These are phyloP conservation scores for Meles meles DNA, from an alignment of 2,113 vertebrate genomes.

Conservation along the genomic window DNA sequence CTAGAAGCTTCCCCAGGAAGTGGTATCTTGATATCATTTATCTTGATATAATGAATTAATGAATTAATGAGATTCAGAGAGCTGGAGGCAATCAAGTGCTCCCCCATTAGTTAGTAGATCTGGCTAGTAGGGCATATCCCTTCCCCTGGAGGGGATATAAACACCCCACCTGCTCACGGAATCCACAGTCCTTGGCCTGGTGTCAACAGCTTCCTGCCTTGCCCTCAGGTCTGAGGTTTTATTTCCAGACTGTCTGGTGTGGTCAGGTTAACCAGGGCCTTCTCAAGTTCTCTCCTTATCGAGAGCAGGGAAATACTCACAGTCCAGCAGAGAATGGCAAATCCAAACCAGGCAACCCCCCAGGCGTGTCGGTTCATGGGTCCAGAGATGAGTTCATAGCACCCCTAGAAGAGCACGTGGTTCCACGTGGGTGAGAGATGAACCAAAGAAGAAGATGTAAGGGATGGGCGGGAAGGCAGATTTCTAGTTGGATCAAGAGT, in stretches of 20 bases:
- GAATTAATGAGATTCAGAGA: not conserved
- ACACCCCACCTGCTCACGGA: not conserved
- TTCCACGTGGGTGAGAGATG: not conserved
- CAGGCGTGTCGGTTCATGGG: constrained; percentile 82
- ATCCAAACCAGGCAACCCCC: constrained; percentile 90
- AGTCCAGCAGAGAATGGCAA: constrained; percentile 89
- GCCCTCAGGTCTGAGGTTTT: not conserved
- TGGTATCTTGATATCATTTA: not conserved
- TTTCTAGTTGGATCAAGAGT: not conserved
- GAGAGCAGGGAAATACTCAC: constrained; percentile 78
- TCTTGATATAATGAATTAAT: not conserved
- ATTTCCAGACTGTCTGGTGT: not conserved
- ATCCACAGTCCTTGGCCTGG: not conserved
- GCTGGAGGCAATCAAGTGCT: not conserved
- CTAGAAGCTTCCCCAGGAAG: not conserved
- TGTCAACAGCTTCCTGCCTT: not conserved
- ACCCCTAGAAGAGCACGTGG: constrained; percentile 76
- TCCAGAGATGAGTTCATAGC: constrained; percentile 83
- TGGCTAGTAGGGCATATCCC: not conserved
- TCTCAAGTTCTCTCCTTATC: not conserved
- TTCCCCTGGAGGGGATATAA: not conserved
- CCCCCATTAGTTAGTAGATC: not conserved
- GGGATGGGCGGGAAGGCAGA: not conserved
- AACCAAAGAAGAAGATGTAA: not conserved
- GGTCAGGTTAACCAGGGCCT: not conserved